Conservation (phyloP, 53 echinoderm and acorn worm species). For the Luidia sarsii region DNA sequence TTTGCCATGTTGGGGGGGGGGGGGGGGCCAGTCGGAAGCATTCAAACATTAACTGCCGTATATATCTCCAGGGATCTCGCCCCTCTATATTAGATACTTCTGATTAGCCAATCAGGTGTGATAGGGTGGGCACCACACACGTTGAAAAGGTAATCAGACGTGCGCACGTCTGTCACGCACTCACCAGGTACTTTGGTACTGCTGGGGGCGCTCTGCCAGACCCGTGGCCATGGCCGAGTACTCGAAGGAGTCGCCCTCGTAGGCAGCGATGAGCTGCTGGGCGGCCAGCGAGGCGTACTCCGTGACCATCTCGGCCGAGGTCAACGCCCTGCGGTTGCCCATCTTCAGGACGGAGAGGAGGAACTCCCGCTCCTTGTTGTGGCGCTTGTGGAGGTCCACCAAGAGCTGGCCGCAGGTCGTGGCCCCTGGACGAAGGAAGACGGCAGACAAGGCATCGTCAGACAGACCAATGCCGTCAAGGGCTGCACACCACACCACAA, state of each 20-base stretch:
- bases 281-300: slow-evolving; percentile 80
- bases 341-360: slow-evolving; percentile 83
- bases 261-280: slow-evolving; percentile 73
- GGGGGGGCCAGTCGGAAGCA: too few relatives aligned
- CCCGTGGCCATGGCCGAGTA: slow-evolving; percentile 87
- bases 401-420: slow-evolving; percentile 84
- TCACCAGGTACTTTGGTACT: slow-evolving; percentile 74
- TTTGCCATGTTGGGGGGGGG: too few relatives aligned
- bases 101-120: too few relatives aligned
- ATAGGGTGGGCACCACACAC: too few relatives aligned
- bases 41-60: too few relatives aligned
- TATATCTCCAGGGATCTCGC: too few relatives aligned
- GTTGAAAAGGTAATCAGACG: too few relatives aligned
- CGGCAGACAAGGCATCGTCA: background rate
- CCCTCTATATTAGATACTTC: too few relatives aligned
- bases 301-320: slow-evolving; percentile 94
- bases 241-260: slow-evolving; percentile 81
- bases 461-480: background rate
- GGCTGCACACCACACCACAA: too few relatives aligned
- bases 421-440: slow-evolving; percentile 61
- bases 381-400: slow-evolving; percentile 86
- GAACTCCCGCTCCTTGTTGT: slow-evolving; percentile 81
- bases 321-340: slow-evolving; percentile 73
- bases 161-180: too few relatives aligned
- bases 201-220: slow-evolving; percentile 89